Percentiles rank a stretch among this genome's conserved stretches.
Evolutionary conservation across 2,797 vertebrate genomes (phyloP).

Genomic region (Bothrops alternatus): DNA sequence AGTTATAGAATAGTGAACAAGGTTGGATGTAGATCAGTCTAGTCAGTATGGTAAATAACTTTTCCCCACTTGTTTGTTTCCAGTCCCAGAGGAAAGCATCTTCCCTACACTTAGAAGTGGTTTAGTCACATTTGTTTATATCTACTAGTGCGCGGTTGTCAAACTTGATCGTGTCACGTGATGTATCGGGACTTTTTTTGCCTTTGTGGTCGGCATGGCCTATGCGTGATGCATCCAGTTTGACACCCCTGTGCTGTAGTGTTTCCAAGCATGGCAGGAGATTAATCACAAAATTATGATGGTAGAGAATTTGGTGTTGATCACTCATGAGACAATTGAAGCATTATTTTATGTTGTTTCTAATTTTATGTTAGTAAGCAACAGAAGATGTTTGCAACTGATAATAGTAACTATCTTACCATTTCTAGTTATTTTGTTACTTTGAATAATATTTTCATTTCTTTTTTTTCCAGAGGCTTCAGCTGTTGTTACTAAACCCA

Average conservation of each 20-base stretch:
- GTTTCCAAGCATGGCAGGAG: not conserved
- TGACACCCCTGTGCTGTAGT: no score
- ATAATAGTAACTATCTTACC: not conserved
- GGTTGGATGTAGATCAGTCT: not conserved
- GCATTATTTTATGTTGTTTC: not conserved
- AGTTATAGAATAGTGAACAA: not conserved
- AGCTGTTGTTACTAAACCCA: conserved; percentile 92
- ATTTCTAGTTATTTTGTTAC: not conserved
- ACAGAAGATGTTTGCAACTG: not conserved
- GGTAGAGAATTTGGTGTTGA: not conserved
- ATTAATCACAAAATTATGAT: not conserved
- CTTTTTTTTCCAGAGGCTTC: conserved; percentile 80
- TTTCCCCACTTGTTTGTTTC: not conserved
- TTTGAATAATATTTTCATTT: conserved; percentile 46
- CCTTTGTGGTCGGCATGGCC: no score
- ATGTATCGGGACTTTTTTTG: no score
- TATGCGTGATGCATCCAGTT: no score
- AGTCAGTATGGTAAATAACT: not conserved
- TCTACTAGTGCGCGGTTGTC: not conserved
- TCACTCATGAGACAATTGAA: not conserved
- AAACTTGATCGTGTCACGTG: no score
- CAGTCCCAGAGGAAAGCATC: not conserved
- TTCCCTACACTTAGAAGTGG: not conserved
- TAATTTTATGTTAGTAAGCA: not conserved
- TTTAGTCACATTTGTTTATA: not conserved